Evolutionary conservation across 2,888 invertebrate genomes (phyloP).

Genomic region (Microplitis manilae): DNA sequence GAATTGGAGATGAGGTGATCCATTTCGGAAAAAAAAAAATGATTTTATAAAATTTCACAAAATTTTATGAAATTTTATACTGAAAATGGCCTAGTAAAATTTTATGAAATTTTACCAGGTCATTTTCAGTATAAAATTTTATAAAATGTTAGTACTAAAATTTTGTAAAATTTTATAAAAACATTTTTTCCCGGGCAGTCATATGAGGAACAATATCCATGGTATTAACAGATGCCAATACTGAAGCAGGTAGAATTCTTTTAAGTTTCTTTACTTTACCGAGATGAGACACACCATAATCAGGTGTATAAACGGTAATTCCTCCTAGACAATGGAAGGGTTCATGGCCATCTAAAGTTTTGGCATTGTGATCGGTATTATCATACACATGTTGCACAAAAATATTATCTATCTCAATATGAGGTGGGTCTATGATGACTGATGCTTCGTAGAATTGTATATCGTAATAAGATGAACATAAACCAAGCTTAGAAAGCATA

Average conservation of each 20-base stretch:
- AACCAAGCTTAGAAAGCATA: conserved; percentile 21
- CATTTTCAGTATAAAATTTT: too few relatives aligned
- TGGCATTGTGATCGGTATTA: conserved; percentile 40
- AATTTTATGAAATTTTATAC: too few relatives aligned
- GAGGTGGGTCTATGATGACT: conserved; percentile 9
- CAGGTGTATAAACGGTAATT: conserved; percentile 42
- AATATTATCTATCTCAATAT: neutral
- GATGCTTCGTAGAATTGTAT: conserved; percentile 32
- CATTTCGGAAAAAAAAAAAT: too few relatives aligned
- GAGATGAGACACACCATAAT: conserved; percentile 29
- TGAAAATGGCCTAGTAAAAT: too few relatives aligned
- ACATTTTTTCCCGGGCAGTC: too few relatives aligned
- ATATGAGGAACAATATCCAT: too few relatives aligned
- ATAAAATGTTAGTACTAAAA: too few relatives aligned
- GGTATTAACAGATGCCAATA: too few relatives aligned
- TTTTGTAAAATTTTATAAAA: too few relatives aligned
- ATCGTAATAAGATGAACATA: conserved; percentile 17
- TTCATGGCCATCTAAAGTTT: conserved; percentile 36
- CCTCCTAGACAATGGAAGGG: conserved; percentile 40
- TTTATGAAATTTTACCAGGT: too few relatives aligned
- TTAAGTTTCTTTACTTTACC: conserved; percentile 18
- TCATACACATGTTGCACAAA: conserved; percentile 36
- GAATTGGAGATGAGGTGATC: too few relatives aligned
- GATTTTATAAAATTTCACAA: too few relatives aligned
- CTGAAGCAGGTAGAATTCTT: neutral